Conservation (phyloP, 1,140 invertebrate species). For the Macrocentrus cingulum region DNA sequence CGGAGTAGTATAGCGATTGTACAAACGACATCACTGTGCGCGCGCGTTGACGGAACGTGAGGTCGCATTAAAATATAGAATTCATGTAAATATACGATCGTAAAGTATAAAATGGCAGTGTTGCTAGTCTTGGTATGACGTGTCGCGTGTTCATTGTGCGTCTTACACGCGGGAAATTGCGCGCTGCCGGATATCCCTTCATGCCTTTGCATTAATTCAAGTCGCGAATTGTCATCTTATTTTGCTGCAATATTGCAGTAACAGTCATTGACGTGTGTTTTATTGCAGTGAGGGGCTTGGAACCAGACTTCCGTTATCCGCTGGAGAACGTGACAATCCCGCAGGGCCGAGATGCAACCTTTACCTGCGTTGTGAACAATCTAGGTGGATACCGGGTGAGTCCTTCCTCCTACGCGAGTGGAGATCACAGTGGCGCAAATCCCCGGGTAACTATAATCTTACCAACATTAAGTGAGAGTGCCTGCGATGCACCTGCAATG, state of each 20-base stretch:
- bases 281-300: conserved; percentile 66
- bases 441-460: conserved; percentile 57
- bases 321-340: conserved; percentile 85
- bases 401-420: conserved; percentile 74
- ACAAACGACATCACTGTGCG: neutral
- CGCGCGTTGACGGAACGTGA: conserved; percentile 46
- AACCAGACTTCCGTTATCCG: conserved; percentile 82
- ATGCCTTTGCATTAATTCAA: neutral
- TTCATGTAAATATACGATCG: conserved; percentile 54
- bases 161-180: neutral
- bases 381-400: conserved; percentile 91
- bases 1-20: neutral
- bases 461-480: conserved; percentile 39
- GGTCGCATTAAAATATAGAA: conserved; percentile 55
- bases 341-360: conserved; percentile 83
- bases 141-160: conserved; percentile 2
- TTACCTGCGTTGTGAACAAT: conserved; percentile 88
- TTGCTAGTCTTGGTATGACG: conserved; percentile 21
- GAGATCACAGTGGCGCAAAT: conserved; percentile 65
- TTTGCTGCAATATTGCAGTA: neutral
- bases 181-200: neutral
- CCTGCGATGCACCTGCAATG: conserved; percentile 46
- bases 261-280: neutral
- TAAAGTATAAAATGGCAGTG: conserved; percentile 50
- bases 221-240: neutral